Base-by-base conservation (phyloP, 2,113 vertebrate genomes). In the Rynchops niger region DNA sequence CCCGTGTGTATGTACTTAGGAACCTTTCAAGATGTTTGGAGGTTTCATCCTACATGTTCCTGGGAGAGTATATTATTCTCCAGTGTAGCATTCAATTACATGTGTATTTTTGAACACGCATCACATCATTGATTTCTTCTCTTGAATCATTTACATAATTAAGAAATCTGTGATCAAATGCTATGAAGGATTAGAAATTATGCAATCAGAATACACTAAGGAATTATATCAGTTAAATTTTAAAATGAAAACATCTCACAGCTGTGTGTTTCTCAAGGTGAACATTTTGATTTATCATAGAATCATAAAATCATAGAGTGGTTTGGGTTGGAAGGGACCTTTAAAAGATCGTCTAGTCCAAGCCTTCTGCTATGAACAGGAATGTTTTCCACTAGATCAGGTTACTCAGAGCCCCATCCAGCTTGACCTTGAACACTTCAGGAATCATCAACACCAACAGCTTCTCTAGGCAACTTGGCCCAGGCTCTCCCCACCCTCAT, bases 1-100 rank as follows among this genome's bases (percentile, higher is more conserved):
- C 17, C 3, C 0, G 0, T 21, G 34, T 5, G 2, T 43, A 15
- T 29, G 8, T 4, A 1, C 7, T 61, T 63, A 52, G 9, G 36
- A 43, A 74, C 4, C 1, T 71, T 73, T 61, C n/a, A 74, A 0
- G 5, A 12, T 15, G 15, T 42, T 22, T 36, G 9, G 19, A 6
- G 9, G 2, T 23, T 47, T 65, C 29, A 42, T 55, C 16, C 17
- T 43, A 12, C 5, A 66, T 5, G 8, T 67, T 74, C 38, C 13
- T 23, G 11, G 50, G 9, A 42, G 70, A 43, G 27, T 27, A 38
- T 50, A 29, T 83, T 65, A 45, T 45, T 50, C 23, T 63, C 6
- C n/a, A 72, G 17, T 25, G 17, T 20, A 78, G 7, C 8, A 40
- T 23, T 65, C 15, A 50, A 23, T 45, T 30, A 66, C 15, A 18